Conservation (phyloP, 2,888 invertebrate genomes). For the Aphodius granarius region DNA sequence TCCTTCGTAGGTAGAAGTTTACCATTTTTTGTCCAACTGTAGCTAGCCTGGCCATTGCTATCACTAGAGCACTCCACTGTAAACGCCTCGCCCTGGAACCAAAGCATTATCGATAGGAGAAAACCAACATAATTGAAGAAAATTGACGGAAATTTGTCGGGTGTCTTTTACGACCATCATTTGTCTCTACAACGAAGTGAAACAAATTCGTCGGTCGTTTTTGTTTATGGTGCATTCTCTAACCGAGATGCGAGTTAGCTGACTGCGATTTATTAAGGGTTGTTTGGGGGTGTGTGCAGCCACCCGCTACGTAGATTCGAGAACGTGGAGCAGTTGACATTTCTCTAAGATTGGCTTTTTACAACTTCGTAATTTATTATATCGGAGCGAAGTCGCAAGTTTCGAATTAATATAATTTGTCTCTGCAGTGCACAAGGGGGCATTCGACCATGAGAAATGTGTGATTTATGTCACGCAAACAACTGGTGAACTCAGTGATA, state of each 20-base stretch:
- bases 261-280: not conserved
- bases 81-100: constrained; percentile 65
- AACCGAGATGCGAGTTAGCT: not conserved
- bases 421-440: not conserved
- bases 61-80: constrained; percentile 74
- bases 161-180: not conserved
- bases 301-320: not conserved
- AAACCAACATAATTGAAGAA: not conserved
- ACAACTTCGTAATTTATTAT: not conserved
- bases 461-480: not conserved
- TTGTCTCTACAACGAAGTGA: not conserved
- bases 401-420: not conserved
- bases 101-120: not conserved
- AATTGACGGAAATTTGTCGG: not conserved
- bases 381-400: not conserved
- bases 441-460: not conserved
- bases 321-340: not conserved
- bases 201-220: not conserved
- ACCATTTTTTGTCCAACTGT: constrained; percentile 80
- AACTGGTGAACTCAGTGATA: not conserved
- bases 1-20: constrained; percentile 71
- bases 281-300: not conserved
- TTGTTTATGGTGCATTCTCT: not conserved
- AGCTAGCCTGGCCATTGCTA: constrained; percentile 64
- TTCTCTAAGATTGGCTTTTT: not conserved